Base-by-base conservation (phyloP, 2,113 vertebrate species). In the Morone saxatilis region DNA sequence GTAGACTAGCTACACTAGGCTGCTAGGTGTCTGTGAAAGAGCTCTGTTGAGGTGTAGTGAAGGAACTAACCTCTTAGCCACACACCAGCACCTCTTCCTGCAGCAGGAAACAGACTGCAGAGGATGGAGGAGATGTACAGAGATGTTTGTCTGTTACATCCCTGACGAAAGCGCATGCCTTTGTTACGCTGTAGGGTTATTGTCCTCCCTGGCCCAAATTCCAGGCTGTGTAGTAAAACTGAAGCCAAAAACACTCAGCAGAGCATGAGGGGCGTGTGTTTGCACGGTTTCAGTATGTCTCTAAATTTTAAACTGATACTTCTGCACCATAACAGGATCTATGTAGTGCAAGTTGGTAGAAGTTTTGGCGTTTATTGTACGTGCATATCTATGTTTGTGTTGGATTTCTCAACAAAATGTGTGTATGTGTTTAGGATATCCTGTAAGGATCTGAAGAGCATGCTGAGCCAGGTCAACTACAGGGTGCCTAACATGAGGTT, bases 391-490 rank as follows among this genome's bases (percentile, higher is more conserved):
- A 25, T 87, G 71, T 91, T 88, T 87, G 69, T 74, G 78, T 77
- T 84, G 67, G n/a, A 78, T 78, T 71, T 66, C 59, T 71, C 20
- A 65, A 57, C 80, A 54, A 68, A 81, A 71, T 6, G 7, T 71
- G 61, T 81, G 71, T 48, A 59, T 92, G 88, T 3, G 86, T 93
- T 87, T 93, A 99, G 98, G 93, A 99, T 99, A 94, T 99, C 98
- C 17, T 97, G 97, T 88, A 99, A 99, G 92, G 98, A 99, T 93
- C 91, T 99, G 94, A 99, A 99, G 94, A 98, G 90, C 93, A 99
- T 99, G 98, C 94, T 99, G 91, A 96, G 96, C 62, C 98, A 99
- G 92, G 98, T 99, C 95, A 99, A 99, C 96, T 99, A 99, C 94
- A 95, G 97, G 7, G 98, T 99, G 50, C 98, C 98, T 84, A 99